Evolutionary conservation across 1,140 invertebrate species (phyloP).

Genomic region (Lerema accius): DNA sequence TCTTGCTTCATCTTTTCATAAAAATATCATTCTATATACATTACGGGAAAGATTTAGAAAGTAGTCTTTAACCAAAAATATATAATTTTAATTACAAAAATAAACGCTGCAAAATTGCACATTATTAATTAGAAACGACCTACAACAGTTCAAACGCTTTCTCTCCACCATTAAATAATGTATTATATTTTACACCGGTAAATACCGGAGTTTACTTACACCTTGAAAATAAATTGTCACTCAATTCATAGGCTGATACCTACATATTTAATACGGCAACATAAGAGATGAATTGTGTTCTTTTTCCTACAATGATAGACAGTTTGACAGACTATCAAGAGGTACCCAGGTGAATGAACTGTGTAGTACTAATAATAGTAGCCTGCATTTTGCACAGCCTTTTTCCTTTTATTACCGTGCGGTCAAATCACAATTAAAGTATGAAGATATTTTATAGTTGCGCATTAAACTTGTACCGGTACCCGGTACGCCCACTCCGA

Average conservation of each 20-base stretch:
- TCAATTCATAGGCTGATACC: not conserved
- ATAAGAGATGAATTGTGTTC: constrained; percentile 10
- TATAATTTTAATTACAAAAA: too few relatives aligned
- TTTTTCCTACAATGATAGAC: constrained; percentile 6
- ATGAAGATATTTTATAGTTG: not conserved
- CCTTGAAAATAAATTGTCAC: constrained; percentile 7
- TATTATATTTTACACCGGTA: not conserved
- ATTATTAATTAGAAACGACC: too few relatives aligned
- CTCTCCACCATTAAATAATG: not conserved
- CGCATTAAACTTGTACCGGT: not conserved
- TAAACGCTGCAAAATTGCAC: too few relatives aligned
- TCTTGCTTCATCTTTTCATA: too few relatives aligned
- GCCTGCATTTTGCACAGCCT: not conserved
- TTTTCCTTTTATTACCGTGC: constrained; percentile 1
- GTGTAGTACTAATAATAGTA: constrained; percentile 1
- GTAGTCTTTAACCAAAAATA: too few relatives aligned
- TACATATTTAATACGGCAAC: constrained; percentile 4
- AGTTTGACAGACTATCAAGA: constrained; percentile 18
- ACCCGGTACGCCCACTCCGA: not conserved
- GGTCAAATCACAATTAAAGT: not conserved
- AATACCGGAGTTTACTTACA: not conserved
- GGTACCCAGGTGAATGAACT: constrained; percentile 17
- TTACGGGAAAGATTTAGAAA: too few relatives aligned
- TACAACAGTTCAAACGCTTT: not conserved
- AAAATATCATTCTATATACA: too few relatives aligned